phyloP scores from a whole-genome alignment of 2,797 vertebrate genomes.

The Eutrigla gurnardus region DNA sequence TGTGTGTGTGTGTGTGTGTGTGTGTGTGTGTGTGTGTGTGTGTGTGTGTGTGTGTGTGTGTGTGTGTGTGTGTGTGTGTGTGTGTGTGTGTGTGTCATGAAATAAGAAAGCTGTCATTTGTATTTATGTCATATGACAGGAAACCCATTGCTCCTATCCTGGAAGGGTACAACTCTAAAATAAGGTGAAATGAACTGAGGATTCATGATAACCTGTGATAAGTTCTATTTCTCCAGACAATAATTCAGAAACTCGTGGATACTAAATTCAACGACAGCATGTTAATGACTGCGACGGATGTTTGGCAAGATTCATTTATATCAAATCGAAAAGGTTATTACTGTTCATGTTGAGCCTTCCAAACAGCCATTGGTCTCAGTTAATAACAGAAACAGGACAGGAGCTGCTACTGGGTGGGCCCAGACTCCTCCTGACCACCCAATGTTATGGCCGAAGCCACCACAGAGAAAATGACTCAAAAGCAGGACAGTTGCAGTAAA shows the following conservation, averaged over 20 bases:
- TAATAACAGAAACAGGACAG: too few relatives aligned
- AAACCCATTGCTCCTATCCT: neutral
- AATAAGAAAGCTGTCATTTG: neutral
- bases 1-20: too few relatives aligned
- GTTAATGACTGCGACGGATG: neutral
- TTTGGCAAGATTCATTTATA: neutral
- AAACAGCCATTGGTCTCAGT: too few relatives aligned
- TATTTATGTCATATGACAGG: neutral
- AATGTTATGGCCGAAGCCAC: too few relatives aligned
- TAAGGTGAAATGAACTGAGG: neutral
- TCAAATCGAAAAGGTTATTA: neutral
- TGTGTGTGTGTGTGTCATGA: neutral
- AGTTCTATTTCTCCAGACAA: neutral
- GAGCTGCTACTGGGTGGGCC: too few relatives aligned
- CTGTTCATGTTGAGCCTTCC: neutral
- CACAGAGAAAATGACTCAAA: too few relatives aligned
- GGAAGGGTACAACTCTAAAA: neutral
- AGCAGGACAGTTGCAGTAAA: too few relatives aligned
- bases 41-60: too few relatives aligned
- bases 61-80: too few relatives aligned
- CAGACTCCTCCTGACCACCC: too few relatives aligned
- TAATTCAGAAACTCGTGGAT: neutral
- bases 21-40: too few relatives aligned
- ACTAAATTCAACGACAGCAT: too few relatives aligned
- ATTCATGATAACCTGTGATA: neutral